These are phyloP conservation scores for Melangyna quadrimaculata DNA, from an alignment of 2,888 invertebrate genomes.

Conservation along the genomic window DNA sequence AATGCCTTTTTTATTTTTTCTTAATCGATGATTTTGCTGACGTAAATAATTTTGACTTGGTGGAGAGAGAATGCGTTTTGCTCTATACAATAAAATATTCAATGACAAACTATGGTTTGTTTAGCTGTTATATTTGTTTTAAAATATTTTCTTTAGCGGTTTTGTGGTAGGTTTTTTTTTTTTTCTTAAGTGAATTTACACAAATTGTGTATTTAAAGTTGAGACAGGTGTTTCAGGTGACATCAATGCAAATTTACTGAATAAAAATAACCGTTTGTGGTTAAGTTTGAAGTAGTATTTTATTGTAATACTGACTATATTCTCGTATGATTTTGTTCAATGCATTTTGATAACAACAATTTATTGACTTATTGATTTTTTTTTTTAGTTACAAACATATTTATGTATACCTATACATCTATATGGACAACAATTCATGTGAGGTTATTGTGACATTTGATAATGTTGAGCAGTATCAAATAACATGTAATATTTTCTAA, in stretches of 20 bases:
- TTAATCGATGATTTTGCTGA: constrained; percentile 1
- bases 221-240: constrained; percentile 3
- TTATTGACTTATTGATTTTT: too few relatives aligned
- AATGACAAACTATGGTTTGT: neutral
- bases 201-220: neutral
- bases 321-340: too few relatives aligned
- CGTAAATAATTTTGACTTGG: neutral
- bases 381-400: too few relatives aligned
- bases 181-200: neutral
- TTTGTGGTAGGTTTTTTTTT: neutral
- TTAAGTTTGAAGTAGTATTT: too few relatives aligned
- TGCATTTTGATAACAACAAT: too few relatives aligned
- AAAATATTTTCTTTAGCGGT: neutral
- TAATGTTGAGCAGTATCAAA: too few relatives aligned
- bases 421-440: too few relatives aligned
- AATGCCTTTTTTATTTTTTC: neutral
- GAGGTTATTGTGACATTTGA: too few relatives aligned
- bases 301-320: too few relatives aligned
- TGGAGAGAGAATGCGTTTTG: neutral
- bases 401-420: too few relatives aligned
- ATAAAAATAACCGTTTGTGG: too few relatives aligned
- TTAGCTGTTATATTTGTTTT: neutral
- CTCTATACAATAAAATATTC: neutral
- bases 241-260: neutral
- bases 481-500: too few relatives aligned